Conservation (phyloP, 2,888 invertebrate genomes). For the Ecdyonurus torrentis region DNA sequence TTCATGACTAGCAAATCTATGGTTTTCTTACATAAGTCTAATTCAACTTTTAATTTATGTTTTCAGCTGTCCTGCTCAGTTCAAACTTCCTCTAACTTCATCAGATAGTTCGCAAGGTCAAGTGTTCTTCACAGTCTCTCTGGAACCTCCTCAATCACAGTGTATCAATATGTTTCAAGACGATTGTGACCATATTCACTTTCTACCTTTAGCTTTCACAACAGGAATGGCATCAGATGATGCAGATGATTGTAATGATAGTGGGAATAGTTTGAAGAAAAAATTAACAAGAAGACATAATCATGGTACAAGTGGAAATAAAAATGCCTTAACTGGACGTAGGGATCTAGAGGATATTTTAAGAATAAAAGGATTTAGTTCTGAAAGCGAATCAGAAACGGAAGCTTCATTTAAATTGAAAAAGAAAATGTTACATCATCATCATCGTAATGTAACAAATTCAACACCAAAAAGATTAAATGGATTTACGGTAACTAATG, state of each 20-base stretch:
- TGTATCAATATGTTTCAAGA: constrained; percentile 3
- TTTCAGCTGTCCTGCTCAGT: constrained; percentile 10
- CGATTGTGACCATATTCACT: background rate
- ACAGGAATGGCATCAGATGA: constrained; percentile 4
- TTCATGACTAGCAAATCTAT: no score
- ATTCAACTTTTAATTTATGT: no score
- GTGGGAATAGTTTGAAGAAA: background rate
- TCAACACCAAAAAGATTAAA: constrained; percentile 3
- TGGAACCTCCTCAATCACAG: constrained; percentile 5
- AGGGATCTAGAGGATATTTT: constrained; percentile 11
- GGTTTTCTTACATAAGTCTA: no score
- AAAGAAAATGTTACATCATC: constrained; percentile 5
- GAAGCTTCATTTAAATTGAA: constrained; percentile 5
- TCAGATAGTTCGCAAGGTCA: constrained; percentile 7
- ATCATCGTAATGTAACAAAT: background rate
- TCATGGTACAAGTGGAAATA: background rate
- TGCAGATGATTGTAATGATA: background rate
- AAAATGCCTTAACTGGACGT: constrained; percentile 3
- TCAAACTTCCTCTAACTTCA: constrained; percentile 8
- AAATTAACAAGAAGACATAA: background rate
- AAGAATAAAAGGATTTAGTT: constrained; percentile 11
- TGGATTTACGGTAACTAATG: background rate
- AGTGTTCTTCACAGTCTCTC: constrained; percentile 10
- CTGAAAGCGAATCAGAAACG: constrained; percentile 15
- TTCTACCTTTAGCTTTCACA: constrained; percentile 4